Percentiles rank a stretch among this genome's conserved stretches.
phyloP scores from a whole-genome alignment of 2,888 invertebrate genomes.

The Fragum fragum region DNA sequence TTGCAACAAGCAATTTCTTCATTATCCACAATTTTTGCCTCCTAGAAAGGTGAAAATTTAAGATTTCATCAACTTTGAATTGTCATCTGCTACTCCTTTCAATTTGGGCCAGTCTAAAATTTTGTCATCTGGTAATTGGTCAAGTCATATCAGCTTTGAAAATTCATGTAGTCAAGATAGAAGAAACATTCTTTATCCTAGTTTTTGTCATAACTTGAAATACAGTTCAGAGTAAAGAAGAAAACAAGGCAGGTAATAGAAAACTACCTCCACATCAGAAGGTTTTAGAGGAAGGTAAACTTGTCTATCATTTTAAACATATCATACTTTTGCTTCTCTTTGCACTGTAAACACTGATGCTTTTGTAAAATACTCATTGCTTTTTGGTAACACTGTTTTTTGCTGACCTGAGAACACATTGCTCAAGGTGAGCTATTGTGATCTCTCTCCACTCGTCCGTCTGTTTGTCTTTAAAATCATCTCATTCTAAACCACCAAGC shows the following conservation, averaged over 20 bases:
- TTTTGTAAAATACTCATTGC: not conserved
- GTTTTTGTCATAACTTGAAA: not conserved
- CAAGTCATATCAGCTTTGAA: no score
- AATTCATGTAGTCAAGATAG: no score
- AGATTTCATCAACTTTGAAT: no score
- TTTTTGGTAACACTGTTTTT: not conserved
- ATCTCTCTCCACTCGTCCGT: no score
- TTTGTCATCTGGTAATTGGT: no score
- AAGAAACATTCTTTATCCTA: no score
- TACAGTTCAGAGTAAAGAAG: conserved; percentile 57
- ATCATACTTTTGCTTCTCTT: not conserved
- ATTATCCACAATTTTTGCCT: no score
- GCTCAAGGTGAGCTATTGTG: not conserved
- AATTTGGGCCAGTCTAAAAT: no score
- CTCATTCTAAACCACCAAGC: not conserved
- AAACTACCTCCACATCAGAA: conserved; percentile 72
- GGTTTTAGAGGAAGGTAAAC: conserved; percentile 65
- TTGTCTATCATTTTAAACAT: not conserved
- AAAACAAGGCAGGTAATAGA: conserved; percentile 45
- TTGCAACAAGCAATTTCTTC: no score
- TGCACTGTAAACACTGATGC: not conserved
- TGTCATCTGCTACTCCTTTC: no score
- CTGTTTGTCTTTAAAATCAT: not conserved
- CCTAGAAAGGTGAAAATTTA: no score
- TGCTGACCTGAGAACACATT: not conserved